Percentiles rank a stretch among this genome's conserved stretches.
These are phyloP conservation scores for Nowickia ferox DNA, from an alignment of 2,888 invertebrate species.

Conservation along the genomic window DNA sequence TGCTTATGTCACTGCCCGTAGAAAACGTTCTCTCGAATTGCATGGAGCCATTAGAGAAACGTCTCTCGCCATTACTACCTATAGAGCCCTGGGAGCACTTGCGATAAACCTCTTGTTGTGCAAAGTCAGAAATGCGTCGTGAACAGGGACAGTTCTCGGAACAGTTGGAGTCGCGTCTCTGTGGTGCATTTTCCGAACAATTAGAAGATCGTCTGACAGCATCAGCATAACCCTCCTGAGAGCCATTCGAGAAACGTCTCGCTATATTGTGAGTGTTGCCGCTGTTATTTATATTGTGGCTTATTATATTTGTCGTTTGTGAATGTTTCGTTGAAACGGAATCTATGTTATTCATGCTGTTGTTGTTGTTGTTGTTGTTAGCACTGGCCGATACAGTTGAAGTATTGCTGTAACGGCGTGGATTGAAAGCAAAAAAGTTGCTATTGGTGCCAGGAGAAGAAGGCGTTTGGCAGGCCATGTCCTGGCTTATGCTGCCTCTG, in stretches of 20 bases:
- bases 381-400: conserved; percentile 83
- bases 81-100: conserved; percentile 83
- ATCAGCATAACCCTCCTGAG: conserved; percentile 80
- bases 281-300: conserved; percentile 57
- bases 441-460: conserved; percentile 72
- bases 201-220: conserved; percentile 82
- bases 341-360: conserved; percentile 55
- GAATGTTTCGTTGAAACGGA: conserved; percentile 37
- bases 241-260: conserved; percentile 82
- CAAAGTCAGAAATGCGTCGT: conserved; percentile 81
- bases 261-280: conserved; percentile 74
- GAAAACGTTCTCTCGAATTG: conserved; percentile 81
- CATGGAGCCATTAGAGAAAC: conserved; percentile 84
- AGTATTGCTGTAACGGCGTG: conserved; percentile 88
- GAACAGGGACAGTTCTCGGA: conserved; percentile 82
- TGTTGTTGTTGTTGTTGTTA: conserved; percentile 67
- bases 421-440: conserved; percentile 80
- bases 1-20: conserved; percentile 77
- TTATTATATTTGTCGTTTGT: conserved; percentile 42
- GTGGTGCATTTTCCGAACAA: conserved; percentile 80
- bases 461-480: conserved; percentile 55
- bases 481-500: conserved; percentile 76
- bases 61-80: conserved; percentile 82
- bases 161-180: conserved; percentile 81
- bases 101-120: conserved; percentile 79